A percentile compares a stretch with the other conserved stretches of the same genome.
Evolutionary conservation across 2,797 vertebrate species (phyloP).

Genomic region (Xyrichtys novacula): DNA sequence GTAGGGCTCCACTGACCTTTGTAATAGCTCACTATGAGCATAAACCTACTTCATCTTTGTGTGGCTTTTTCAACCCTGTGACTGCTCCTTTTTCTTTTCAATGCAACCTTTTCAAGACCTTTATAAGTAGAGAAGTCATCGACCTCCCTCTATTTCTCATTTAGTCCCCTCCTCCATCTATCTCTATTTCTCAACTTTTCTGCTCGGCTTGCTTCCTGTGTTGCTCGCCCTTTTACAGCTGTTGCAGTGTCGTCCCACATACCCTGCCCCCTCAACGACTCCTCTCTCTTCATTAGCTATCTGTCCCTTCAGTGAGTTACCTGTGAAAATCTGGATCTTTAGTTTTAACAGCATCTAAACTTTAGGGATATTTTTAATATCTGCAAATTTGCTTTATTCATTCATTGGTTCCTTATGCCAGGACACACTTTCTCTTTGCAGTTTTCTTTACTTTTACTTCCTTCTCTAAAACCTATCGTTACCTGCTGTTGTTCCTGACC

Average conservation of each 20-base stretch:
- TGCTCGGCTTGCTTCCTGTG: slow-evolving; percentile 19
- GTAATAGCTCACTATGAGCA: slow-evolving; percentile 14
- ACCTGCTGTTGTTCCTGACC: slow-evolving; percentile 12
- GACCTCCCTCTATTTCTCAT: slow-evolving; percentile 30
- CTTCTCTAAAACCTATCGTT: slow-evolving; percentile 12
- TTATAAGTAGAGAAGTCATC: slow-evolving; percentile 47
- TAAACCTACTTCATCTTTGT: slow-evolving; percentile 38
- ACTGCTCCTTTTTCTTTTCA: slow-evolving; percentile 39
- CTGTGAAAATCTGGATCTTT: not conserved
- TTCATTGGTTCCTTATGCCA: slow-evolving; percentile 2
- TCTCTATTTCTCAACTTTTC: slow-evolving; percentile 42
- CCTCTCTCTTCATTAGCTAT: slow-evolving; percentile 29
- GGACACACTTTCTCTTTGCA: slow-evolving; percentile 5
- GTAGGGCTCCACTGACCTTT: slow-evolving; percentile 45
- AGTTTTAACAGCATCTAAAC: slow-evolving; percentile 10
- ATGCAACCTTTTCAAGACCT: slow-evolving; percentile 57
- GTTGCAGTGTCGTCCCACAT: slow-evolving; percentile 11
- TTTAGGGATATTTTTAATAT: slow-evolving; percentile 22
- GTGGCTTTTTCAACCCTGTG: slow-evolving; percentile 39
- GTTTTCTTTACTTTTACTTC: not conserved
- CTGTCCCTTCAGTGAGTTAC: slow-evolving; percentile 2
- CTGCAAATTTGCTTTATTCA: slow-evolving; percentile 21
- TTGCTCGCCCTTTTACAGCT: slow-evolving; percentile 28
- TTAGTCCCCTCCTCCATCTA: slow-evolving; percentile 43
- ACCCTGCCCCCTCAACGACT: slow-evolving; percentile 6